phyloP scores from a whole-genome alignment of 1,140 invertebrate genomes.

The Apis dorsata region DNA sequence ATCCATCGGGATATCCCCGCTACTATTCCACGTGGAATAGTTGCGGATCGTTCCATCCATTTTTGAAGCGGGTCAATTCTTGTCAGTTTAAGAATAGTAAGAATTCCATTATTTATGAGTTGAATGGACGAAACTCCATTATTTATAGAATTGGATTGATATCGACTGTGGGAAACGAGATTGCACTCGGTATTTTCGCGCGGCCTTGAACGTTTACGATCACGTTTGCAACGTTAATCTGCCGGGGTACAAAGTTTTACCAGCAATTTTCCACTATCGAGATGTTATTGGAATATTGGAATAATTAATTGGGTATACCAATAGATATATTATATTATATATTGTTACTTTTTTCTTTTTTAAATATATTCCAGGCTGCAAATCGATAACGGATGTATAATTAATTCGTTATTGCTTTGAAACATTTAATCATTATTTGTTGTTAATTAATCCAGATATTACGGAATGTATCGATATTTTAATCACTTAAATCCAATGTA shows the following conservation, averaged over 20 bases:
- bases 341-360: too few relatives aligned
- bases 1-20: not conserved
- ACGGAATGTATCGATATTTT: too few relatives aligned
- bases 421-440: too few relatives aligned
- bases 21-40: conserved; percentile 36
- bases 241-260: not conserved
- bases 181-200: conserved; percentile 6
- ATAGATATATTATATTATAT: not conserved
- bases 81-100: conserved; percentile 21
- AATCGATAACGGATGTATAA: too few relatives aligned
- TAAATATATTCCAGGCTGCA: too few relatives aligned
- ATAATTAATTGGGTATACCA: too few relatives aligned
- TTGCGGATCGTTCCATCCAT: conserved; percentile 16
- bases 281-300: not conserved
- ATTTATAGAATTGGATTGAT: conserved; percentile 51
- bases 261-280: not conserved
- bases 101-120: conserved; percentile 58
- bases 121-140: conserved; percentile 42
- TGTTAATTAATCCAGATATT: too few relatives aligned
- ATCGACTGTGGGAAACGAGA: conserved; percentile 11
- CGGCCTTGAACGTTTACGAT: conserved; percentile 18
- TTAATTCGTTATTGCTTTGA: too few relatives aligned
- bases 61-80: conserved; percentile 27
- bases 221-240: conserved; percentile 15
- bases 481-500: too few relatives aligned